Conservation (phyloP, 2,888 invertebrate species). For the Leptinotarsa juncta region DNA sequence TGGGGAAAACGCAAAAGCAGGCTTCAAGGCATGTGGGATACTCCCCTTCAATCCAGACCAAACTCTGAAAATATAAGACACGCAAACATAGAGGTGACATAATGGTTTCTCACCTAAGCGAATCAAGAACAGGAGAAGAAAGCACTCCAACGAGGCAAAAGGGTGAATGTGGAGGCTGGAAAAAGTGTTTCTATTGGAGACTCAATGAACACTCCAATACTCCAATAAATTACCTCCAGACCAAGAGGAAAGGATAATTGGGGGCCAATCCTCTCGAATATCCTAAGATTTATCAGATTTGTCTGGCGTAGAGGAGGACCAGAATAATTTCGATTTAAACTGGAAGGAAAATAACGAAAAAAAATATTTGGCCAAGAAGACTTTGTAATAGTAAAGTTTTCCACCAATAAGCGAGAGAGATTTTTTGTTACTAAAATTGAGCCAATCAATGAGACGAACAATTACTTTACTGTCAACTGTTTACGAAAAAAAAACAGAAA, state of each 20-base stretch:
- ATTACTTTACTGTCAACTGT: conserved; percentile 30
- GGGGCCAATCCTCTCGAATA: too few species aligned
- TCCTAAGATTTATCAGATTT: not conserved
- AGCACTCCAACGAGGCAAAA: too few species aligned
- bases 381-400: conserved; percentile 30
- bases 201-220: too few species aligned
- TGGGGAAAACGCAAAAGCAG: too few species aligned
- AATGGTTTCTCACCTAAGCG: too few species aligned
- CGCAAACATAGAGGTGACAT: not conserved
- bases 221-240: too few species aligned
- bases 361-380: conserved; percentile 12
- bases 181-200: too few species aligned
- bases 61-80: conserved; percentile 23
- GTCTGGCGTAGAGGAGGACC: conserved; percentile 26
- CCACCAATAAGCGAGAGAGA: conserved; percentile 28
- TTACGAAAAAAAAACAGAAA: conserved; percentile 33
- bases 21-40: too few species aligned
- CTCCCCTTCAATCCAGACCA: conserved; percentile 27
- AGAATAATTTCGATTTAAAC: conserved; percentile 25
- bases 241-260: too few species aligned
- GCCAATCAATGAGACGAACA: conserved; percentile 23
- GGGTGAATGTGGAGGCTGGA: too few species aligned
- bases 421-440: conserved; percentile 28
- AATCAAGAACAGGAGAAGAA: too few species aligned
- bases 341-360: conserved; percentile 30